phyloP scores from a whole-genome alignment of 1,140 invertebrate genomes.

The Brachionus paranguensis region DNA sequence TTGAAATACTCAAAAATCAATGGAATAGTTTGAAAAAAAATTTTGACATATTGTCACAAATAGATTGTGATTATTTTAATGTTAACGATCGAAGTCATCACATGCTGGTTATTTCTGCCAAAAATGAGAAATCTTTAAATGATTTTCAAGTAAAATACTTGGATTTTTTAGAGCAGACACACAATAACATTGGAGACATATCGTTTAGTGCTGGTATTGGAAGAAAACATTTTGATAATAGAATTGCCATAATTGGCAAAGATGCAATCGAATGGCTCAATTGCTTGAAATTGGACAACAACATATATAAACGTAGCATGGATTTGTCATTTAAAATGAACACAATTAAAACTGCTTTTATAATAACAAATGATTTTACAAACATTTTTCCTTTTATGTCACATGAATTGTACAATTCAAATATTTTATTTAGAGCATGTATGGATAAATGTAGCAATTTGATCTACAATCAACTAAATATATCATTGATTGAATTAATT shows the following conservation, averaged over 20 bases:
- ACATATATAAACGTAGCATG: neutral
- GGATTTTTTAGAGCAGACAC: neutral
- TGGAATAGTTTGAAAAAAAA: neutral
- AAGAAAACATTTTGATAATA: neutral
- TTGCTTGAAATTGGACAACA: neutral
- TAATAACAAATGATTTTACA: neutral
- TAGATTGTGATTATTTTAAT: neutral
- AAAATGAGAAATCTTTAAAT: neutral
- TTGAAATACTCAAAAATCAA: neutral
- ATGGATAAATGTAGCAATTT: neutral
- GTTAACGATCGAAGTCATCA: neutral
- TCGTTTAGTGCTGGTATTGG: neutral
- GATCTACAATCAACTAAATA: neutral
- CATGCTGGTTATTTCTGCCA: neutral
- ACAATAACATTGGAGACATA: neutral
- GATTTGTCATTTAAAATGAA: neutral
- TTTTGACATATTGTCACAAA: neutral
- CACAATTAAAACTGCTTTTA: neutral
- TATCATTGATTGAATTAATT: neutral
- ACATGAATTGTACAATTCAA: neutral
- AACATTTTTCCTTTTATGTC: neutral
- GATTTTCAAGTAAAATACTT: neutral
- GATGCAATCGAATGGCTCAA: neutral
- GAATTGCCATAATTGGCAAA: neutral
- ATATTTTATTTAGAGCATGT: neutral